Conservation (phyloP, 2,113 vertebrate genomes). For the Cololabis saira region DNA sequence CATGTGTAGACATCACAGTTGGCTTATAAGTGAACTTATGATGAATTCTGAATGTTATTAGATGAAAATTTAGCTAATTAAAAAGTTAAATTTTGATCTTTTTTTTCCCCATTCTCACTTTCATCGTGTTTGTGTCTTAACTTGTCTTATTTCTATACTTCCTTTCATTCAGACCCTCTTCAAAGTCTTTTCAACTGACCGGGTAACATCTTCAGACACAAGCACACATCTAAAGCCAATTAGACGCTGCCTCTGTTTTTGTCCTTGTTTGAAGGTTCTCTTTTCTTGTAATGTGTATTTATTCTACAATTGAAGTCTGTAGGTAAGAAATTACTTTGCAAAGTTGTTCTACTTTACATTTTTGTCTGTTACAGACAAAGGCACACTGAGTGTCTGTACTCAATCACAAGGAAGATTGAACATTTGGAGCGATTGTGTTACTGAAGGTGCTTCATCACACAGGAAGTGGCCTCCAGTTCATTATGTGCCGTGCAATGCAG, state of each 20-base stretch:
- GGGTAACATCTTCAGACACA: slow-evolving; percentile 49
- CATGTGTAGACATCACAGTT: too few relatives aligned
- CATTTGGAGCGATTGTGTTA: neutral
- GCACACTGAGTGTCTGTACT: neutral
- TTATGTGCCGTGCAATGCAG: slow-evolving; percentile 26
- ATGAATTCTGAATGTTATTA: too few relatives aligned
- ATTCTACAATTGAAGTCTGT: neutral
- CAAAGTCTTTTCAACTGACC: slow-evolving; percentile 43
- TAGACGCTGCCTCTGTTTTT: slow-evolving; percentile 40
- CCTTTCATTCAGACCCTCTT: slow-evolving; percentile 22
- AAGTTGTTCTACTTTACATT: neutral
- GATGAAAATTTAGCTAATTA: too few relatives aligned
- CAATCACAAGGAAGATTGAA: slow-evolving; percentile 2
- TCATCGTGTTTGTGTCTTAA: too few relatives aligned
- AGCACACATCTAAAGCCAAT: slow-evolving; percentile 68
- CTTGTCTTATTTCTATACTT: neutral
- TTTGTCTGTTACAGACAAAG: slow-evolving; percentile 1
- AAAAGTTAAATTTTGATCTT: too few relatives aligned
- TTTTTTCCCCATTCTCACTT: too few relatives aligned
- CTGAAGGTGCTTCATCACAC: slow-evolving; percentile 24
- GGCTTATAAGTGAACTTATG: too few relatives aligned
- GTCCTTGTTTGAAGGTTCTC: slow-evolving; percentile 8
- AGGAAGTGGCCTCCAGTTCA: slow-evolving; percentile 43
- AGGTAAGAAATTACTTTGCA: neutral
- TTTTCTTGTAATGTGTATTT: neutral